These are phyloP conservation scores for Amblyraja radiata DNA, from an alignment of 2,797 vertebrate genomes.

Conservation along the genomic window DNA sequence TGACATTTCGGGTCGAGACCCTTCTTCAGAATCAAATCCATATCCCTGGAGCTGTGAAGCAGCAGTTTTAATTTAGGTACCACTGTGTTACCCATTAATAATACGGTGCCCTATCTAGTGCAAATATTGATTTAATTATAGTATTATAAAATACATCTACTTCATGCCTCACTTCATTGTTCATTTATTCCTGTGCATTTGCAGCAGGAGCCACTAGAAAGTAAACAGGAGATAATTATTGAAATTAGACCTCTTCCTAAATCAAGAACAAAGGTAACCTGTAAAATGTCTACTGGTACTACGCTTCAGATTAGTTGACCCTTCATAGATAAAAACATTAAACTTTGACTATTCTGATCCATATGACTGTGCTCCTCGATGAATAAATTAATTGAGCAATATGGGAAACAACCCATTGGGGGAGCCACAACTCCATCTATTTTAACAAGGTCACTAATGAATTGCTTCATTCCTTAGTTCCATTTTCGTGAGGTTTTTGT, in stretches of 20 bases:
- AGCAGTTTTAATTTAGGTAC: no score
- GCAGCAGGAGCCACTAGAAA: not conserved
- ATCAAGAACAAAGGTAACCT: not conserved
- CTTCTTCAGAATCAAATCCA: no score
- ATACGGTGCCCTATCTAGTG: not conserved
- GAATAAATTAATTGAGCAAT: constrained; percentile 3
- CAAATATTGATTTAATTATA: not conserved
- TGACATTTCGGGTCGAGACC: no score
- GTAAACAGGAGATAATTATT: not conserved
- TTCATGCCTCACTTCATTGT: no score
- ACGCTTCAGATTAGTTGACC: not conserved
- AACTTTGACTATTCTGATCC: not conserved
- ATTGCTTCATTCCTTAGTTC: not conserved
- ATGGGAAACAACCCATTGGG: not conserved
- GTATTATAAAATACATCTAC: not conserved
- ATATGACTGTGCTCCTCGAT: no score
- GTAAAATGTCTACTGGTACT: not conserved
- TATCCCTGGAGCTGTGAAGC: no score
- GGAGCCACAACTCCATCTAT: constrained; percentile 27
- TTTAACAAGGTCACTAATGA: not conserved
- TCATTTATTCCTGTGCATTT: not conserved
- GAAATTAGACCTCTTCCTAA: no score
- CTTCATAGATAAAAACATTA: no score
- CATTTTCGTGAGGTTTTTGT: not conserved
- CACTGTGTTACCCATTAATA: no score